Evolutionary conservation across 2,888 invertebrate genomes (phyloP), one percentile per base, ranked within the genome.

Genomic region (Drosophila kuntzei): DNA sequence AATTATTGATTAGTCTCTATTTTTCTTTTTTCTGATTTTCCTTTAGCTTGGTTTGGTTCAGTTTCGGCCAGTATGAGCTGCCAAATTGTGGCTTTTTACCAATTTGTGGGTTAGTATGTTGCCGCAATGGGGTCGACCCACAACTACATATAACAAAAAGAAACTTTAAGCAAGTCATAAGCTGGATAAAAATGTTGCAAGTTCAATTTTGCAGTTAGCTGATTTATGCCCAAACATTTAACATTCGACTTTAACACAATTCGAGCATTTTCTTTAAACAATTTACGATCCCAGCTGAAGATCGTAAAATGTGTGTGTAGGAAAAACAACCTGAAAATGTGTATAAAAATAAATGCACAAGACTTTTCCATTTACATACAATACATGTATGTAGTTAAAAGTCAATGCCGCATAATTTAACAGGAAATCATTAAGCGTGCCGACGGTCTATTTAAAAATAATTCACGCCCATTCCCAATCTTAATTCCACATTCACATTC

Each of bases 341-440:
- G 29, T 25, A 27, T n/a, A 41, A 58, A 16, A 39, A 36, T 22
- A 27, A 29, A 55, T 34, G 25, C 43, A 55, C 20, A 64, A 53
- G 65, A 65, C 20, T 57, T 53, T 59, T 65, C 64, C 76, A 71
- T 79, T 80, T 75, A 66, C 57, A n/a, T n/a, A n/a, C n/a, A n/a
- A n/a, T n/a, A n/a, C n/a, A n/a, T n/a, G 63, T 71, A 67, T n/a
- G 37, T 16, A 43, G 72, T 71, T 76, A 43, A 75, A 74, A 83
- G 79, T 75, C 79, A 84, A 68, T 74, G 88, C 83, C 77, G 88
- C 80, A 79, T 71, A 80, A 74, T 77, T 85, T 83, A 83, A 70
- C 88, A 80, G 85, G 85, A 86, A 86, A 86, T 86, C 85, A 80
- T 88, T 79, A 78, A 62, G 69, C 75, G 72, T 57, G 65, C 64